These are phyloP conservation scores for Papilio glaucus DNA, from an alignment of 1,140 invertebrate genomes.

Conservation along the genomic window DNA sequence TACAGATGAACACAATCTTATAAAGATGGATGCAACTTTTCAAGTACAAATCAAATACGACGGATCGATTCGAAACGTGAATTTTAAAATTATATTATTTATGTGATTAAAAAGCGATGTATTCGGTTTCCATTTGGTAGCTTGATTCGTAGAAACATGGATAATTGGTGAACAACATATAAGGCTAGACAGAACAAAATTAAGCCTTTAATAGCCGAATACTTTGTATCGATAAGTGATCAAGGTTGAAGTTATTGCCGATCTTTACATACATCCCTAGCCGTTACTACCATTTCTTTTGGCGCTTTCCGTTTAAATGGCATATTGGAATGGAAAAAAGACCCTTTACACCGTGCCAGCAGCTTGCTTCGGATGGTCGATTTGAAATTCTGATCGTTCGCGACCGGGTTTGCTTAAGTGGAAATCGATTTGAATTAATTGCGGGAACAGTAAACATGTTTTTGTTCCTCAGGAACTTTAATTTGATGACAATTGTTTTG, in stretches of 20 bases:
- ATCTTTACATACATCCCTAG: conserved; percentile 24
- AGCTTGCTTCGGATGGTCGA: conserved; percentile 71
- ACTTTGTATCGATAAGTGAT: neutral
- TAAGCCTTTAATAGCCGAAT: neutral
- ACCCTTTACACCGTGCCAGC: conserved; percentile 78
- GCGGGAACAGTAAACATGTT: conserved; percentile 47
- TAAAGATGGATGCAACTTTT: neutral
- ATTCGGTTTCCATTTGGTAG: too few species aligned
- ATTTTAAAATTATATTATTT: conserved; percentile 5
- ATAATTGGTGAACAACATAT: too few species aligned
- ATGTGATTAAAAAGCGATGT: neutral
- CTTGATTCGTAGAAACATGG: too few species aligned
- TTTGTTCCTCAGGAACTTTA: conserved; percentile 74
- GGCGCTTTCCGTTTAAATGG: conserved; percentile 79
- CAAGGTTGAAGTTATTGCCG: neutral
- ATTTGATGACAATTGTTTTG: conserved; percentile 72
- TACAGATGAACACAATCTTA: too few species aligned
- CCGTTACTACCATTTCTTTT: conserved; percentile 79
- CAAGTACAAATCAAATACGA: neutral
- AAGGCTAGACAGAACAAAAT: too few species aligned
- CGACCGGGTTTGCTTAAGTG: conserved; percentile 71
- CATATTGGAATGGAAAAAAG: conserved; percentile 81
- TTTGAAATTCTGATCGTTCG: conserved; percentile 82
- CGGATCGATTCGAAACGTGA: neutral
- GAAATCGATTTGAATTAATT: conserved; percentile 82